phyloP scores from a whole-genome alignment of 2,888 invertebrate species.

The Agelastica alni region DNA sequence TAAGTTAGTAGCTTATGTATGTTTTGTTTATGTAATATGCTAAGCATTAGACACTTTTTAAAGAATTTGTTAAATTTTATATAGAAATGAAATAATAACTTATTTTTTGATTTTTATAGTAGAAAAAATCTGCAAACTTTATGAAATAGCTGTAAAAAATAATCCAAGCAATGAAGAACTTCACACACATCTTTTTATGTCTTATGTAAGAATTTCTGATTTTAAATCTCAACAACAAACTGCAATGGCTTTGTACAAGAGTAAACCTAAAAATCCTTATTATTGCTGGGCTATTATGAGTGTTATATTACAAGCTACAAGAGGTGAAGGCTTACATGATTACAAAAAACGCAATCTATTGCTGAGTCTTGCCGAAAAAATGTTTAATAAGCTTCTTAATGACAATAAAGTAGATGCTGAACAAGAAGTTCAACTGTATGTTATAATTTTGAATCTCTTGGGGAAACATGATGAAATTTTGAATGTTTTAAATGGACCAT shows the following conservation, averaged over 20 bases:
- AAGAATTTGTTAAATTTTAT: no score
- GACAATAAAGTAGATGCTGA: conserved; percentile 91
- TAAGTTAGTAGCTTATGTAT: no score
- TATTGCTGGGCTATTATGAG: conserved; percentile 99
- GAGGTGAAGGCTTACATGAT: conserved; percentile 57
- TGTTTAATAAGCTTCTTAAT: conserved; percentile 87
- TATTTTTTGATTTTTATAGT: conserved; percentile 74
- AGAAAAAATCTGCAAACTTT: conserved; percentile 84
- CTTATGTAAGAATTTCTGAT: conserved; percentile 88
- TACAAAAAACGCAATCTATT: conserved; percentile 69
- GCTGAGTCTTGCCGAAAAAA: conserved; percentile 87
- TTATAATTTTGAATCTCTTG: conserved; percentile 82
- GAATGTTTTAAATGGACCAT: conserved; percentile 76
- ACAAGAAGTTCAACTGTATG: conserved; percentile 89
- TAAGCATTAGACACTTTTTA: conserved; percentile 2
- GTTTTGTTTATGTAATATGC: no score
- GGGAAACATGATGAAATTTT: conserved; percentile 82
- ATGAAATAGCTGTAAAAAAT: conserved; percentile 84
- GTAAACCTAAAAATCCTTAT: conserved; percentile 92
- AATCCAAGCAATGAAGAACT: conserved; percentile 91
- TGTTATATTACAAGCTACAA: conserved; percentile 83
- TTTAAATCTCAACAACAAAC: conserved; percentile 88
- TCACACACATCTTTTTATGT: conserved; percentile 92
- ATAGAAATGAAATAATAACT: no score
- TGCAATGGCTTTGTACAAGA: conserved; percentile 88